phyloP scores from a whole-genome alignment of 1,140 invertebrate genomes.

The Mercenaria mercenaria region DNA sequence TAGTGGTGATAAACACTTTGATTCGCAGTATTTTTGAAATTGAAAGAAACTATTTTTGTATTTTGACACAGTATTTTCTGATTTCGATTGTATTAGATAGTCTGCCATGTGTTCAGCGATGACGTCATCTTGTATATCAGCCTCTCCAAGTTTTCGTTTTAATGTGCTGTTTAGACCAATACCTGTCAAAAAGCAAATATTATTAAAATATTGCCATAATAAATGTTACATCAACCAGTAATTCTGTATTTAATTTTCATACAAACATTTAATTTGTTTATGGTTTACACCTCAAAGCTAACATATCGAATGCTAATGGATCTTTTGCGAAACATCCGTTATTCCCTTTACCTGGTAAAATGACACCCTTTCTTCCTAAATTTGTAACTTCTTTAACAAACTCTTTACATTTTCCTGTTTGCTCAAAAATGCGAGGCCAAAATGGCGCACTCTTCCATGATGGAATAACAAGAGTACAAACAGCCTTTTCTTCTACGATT shows the following conservation, averaged over 20 bases:
- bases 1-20: neutral
- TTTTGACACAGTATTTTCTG: neutral
- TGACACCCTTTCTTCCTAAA: neutral
- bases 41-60: neutral
- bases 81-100: conserved; percentile 4
- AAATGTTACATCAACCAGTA: neutral
- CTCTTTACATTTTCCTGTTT: neutral
- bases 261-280: too few relatives aligned
- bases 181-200: neutral
- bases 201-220: neutral
- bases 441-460: conserved; percentile 42
- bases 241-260: too few relatives aligned
- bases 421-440: neutral
- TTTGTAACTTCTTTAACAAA: neutral
- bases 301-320: conserved; percentile 7
- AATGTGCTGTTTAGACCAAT: neutral
- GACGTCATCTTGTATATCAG: neutral
- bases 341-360: neutral
- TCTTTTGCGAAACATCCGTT: neutral
- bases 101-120: neutral
- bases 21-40: neutral
- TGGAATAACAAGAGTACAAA: conserved; percentile 17
- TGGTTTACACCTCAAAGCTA: neutral
- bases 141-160: neutral
- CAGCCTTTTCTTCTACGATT: conserved; percentile 22